A percentile compares a stretch with the other conserved stretches of the same genome.
Evolutionary conservation across 2,113 vertebrate genomes (phyloP).

Genomic region (Carassius gibelio): DNA sequence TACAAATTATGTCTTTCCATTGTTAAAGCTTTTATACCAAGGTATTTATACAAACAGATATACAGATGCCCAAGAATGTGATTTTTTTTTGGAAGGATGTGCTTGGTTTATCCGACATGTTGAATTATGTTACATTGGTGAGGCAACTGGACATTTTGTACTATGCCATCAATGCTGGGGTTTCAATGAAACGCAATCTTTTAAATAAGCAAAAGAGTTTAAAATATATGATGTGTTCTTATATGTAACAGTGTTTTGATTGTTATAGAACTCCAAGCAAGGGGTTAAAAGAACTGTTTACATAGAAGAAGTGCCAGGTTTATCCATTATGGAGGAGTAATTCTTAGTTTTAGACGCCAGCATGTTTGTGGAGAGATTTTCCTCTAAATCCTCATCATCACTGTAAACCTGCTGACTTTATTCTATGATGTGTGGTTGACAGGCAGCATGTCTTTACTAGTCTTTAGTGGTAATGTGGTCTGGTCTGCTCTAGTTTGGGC

Average conservation of each 20-base stretch:
- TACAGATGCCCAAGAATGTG: not conserved
- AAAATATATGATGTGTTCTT: not conserved
- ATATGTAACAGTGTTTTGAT: not conserved
- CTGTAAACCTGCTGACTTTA: not conserved
- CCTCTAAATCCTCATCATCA: not conserved
- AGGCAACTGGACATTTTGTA: not conserved
- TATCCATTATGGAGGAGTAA: not conserved
- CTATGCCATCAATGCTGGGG: not conserved
- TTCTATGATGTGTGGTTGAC: not conserved
- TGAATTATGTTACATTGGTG: not conserved
- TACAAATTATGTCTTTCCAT: not conserved
- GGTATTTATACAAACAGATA: not conserved
- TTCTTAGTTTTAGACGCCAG: not conserved
- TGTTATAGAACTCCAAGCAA: not conserved
- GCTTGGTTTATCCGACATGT: not conserved
- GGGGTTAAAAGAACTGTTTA: constrained; percentile 19
- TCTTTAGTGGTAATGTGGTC: constrained; percentile 19
- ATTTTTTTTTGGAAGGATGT: not conserved
- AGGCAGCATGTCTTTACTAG: constrained; percentile 1
- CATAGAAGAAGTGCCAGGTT: not conserved
- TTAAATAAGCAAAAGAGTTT: not conserved
- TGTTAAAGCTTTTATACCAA: not conserved
- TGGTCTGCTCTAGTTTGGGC: not conserved
- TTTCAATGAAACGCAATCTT: not conserved
- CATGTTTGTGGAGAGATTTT: not conserved